Base-by-base conservation (phyloP, 2,113 vertebrate species). In the Holacanthus passer region DNA sequence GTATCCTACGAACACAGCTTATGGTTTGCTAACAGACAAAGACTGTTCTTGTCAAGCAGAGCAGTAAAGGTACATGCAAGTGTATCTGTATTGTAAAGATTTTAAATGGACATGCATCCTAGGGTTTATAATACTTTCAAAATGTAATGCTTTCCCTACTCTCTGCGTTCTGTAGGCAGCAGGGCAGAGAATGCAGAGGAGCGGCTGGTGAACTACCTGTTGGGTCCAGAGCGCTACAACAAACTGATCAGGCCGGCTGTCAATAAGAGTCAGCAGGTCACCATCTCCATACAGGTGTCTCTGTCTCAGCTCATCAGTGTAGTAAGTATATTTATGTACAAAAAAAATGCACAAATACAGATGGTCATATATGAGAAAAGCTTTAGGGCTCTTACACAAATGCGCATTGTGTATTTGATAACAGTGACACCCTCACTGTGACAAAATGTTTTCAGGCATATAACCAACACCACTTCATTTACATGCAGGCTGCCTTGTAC, bases 291-390 rank as follows among this genome's bases (percentile, higher is more conserved):
- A 59, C 94, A 96, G 87, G 95, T 96, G 67, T 96, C 95, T 32
- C 89, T 96, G 62, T 95, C 95, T 32, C 95, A 96, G 88, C 94
- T 96, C 79, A 96, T 96, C 89, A 96, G 94, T 29, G 95, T 96
- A 27, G 95, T 96, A 81, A 84, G 92, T 91, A 48, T 13, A 12
- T 11, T 69, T 69, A 2, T 53, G 9, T 56, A 31, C 1, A 58
- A 22, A 53, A 27, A 56, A 16, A 41, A 41, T 7, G 14, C 1
- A 20, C 27, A 53, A n/a, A 65, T 55, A 37, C 5, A 7, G 35
- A 5, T 7, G 35, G 2, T 37, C n/a, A n/a, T n/a, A n/a, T 12
- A 7, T 70, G 22, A 56, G 9, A 41, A 39, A 35, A 32, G 7
- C 41, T 19, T n/a, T n/a, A n/a, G n/a, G n/a, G n/a, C n/a, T n/a